phyloP scores from a whole-genome alignment of 2,888 invertebrate species.

The Ephialtes manifestator region DNA sequence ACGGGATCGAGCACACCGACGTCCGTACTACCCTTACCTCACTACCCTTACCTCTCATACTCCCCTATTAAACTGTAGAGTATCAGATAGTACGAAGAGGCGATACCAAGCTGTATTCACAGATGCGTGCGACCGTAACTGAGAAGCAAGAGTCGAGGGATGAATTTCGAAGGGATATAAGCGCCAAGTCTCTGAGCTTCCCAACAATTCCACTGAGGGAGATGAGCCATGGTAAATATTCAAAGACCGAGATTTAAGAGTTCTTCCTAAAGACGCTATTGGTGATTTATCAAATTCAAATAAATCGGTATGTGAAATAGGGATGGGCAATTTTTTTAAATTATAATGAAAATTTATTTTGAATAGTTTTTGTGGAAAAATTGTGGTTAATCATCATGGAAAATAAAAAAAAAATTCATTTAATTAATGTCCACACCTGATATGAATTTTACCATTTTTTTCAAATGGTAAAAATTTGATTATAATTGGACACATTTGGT shows the following conservation, averaged over 20 bases:
- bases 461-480: too few species aligned
- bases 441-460: too few species aligned
- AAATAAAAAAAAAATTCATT: too few species aligned
- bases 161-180: conserved; percentile 30
- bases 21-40: conserved; percentile 5
- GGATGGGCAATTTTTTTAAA: too few species aligned
- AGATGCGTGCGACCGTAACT: conserved; percentile 32
- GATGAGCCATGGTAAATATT: conserved; percentile 63
- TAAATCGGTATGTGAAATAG: too few species aligned
- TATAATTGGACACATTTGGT: too few species aligned
- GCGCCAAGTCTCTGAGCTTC: background rate
- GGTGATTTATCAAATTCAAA: background rate
- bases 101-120: conserved; percentile 14
- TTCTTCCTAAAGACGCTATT: conserved; percentile 48
- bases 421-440: too few species aligned
- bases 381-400: too few species aligned
- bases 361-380: too few species aligned
- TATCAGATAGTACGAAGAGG: conserved; percentile 29
- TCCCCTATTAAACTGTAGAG: conserved; percentile 17
- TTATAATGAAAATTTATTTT: too few species aligned
- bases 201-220: background rate
- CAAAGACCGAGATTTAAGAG: conserved; percentile 72
- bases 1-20: conserved; percentile 46
- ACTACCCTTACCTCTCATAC: conserved; percentile 10
- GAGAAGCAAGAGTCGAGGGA: conserved; percentile 13